Percentiles rank a stretch among this genome's conserved stretches.
phyloP scores from a whole-genome alignment of 2,797 vertebrate species.

The Tragopan temminckii region DNA sequence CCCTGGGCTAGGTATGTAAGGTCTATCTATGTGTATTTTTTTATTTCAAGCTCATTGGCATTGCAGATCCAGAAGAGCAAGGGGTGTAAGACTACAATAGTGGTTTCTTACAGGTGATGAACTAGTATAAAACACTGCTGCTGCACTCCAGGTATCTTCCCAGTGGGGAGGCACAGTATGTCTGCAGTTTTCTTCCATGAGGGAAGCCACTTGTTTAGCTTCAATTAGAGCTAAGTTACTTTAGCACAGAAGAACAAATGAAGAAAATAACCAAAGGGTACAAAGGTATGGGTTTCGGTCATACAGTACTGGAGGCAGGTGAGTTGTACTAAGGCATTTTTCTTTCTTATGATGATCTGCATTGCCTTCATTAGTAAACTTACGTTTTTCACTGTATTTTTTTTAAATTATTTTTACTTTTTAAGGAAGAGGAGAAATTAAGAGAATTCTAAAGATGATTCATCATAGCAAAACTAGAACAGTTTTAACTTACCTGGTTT shows the following conservation, averaged over 20 bases:
- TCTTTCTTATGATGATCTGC: neutral
- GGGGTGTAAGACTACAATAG: rapidly evolving
- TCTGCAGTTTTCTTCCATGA: neutral
- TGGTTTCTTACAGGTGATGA: rapidly evolving
- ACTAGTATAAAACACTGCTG: rapidly evolving
- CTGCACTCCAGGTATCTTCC: neutral
- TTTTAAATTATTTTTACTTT: rapidly evolving
- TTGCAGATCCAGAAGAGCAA: rapidly evolving
- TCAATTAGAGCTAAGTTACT: neutral
- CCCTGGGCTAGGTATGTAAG: rapidly evolving
- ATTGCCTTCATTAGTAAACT: neutral
- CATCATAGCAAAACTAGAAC: neutral
- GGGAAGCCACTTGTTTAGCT: neutral
- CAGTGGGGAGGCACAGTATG: neutral
- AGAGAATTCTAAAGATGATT: neutral
- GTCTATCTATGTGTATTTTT: neutral
- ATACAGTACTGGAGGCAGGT: neutral
- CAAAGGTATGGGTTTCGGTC: rapidly evolving
- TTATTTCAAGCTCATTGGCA: neutral
- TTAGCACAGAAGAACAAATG: rapidly evolving
- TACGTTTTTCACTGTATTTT: neutral
- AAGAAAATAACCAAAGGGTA: neutral
- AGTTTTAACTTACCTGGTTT: neutral
- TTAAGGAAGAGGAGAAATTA: too few relatives aligned
- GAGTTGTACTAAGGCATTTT: neutral